Evolutionary conservation across 2,888 invertebrate genomes (phyloP).

Genomic region (Leucozona laternaria): DNA sequence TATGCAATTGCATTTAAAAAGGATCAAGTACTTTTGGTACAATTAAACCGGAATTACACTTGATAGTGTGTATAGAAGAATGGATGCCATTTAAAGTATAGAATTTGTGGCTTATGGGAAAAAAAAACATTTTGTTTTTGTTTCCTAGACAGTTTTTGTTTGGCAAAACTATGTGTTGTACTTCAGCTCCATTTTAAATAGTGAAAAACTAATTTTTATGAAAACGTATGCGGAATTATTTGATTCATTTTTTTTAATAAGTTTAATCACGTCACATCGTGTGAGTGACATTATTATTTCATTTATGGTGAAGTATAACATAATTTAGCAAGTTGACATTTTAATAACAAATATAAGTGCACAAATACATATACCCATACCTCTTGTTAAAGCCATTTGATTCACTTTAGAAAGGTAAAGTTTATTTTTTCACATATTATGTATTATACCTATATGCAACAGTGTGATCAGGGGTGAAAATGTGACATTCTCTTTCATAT

Average conservation of each 20-base stretch:
- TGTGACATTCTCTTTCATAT: neutral
- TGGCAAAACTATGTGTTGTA: neutral
- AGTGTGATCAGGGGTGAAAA: neutral
- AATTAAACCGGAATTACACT: slow-evolving; percentile 72
- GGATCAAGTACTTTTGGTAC: slow-evolving; percentile 69
- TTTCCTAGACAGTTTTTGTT: neutral
- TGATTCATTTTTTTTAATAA: neutral
- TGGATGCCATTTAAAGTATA: slow-evolving; percentile 20
- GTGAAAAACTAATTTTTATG: neutral
- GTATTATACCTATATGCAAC: slow-evolving; percentile 30
- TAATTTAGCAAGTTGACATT: neutral
- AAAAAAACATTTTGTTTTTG: neutral
- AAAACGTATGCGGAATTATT: neutral
- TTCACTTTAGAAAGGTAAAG: neutral
- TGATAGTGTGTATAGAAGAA: slow-evolving; percentile 37
- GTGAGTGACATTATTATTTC: too few species aligned
- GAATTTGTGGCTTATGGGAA: neutral
- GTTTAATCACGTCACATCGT: neutral
- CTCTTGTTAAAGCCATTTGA: neutral
- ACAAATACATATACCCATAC: neutral
- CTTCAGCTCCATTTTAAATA: neutral
- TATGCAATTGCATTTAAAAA: slow-evolving; percentile 71
- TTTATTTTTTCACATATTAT: too few species aligned
- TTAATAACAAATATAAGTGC: neutral
- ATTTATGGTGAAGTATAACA: neutral